Evolutionary conservation across 2,797 vertebrate genomes (phyloP).

Genomic region (Chloroceryle amazona): DNA sequence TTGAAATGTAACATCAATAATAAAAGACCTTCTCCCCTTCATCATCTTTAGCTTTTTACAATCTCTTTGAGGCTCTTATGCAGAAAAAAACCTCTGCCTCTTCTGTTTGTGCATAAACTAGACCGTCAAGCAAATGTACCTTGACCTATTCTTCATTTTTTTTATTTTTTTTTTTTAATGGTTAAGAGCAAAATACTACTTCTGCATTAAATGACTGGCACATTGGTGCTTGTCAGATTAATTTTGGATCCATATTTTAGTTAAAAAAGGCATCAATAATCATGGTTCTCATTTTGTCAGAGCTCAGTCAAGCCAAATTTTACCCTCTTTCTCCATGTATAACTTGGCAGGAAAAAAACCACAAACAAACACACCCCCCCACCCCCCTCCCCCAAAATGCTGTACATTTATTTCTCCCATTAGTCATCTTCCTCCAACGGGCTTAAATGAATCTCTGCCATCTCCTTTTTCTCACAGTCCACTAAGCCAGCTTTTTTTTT

Average conservation of each 20-base stretch:
- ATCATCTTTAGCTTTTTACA: not conserved
- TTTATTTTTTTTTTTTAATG: not conserved
- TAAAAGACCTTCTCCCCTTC: not conserved
- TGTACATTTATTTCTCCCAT: not conserved
- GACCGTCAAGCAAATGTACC: not conserved
- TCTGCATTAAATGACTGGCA: not conserved
- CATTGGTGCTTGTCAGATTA: not conserved
- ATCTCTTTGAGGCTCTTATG: not conserved
- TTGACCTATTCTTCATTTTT: not conserved
- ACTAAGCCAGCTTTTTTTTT: not conserved
- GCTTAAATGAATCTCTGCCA: not conserved
- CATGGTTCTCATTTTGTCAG: not conserved
- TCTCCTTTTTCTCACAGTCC: not conserved
- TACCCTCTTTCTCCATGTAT: not conserved
- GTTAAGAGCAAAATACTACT: not conserved
- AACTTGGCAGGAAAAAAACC: not conserved
- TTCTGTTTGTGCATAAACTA: not conserved
- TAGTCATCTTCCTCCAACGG: not conserved
- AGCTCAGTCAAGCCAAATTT: not conserved
- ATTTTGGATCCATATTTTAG: not conserved
- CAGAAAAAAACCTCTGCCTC: not conserved
- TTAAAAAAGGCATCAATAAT: not conserved
- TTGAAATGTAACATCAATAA: not conserved
- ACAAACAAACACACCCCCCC: no score
- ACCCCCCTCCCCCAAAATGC: not conserved